A percentile compares a stretch with the other conserved stretches of the same genome.
Conservation (phyloP, 2,113 vertebrate species). For the Nettapus auritus region DNA sequence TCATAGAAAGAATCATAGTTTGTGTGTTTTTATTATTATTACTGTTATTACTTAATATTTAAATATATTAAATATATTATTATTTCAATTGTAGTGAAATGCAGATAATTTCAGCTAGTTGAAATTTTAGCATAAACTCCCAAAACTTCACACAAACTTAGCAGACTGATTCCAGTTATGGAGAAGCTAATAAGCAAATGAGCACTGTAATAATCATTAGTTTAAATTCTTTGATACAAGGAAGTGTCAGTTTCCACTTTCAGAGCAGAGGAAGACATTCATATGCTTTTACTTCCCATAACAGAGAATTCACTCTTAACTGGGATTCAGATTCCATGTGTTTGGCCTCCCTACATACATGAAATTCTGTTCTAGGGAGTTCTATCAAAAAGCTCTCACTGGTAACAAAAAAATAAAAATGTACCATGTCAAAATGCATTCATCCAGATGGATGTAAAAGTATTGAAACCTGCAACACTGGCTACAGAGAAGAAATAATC, state of each 20-base stretch:
- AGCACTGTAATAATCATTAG: not conserved
- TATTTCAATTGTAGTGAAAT: not conserved
- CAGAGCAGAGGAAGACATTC: conserved; percentile 12
- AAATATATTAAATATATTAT: not conserved
- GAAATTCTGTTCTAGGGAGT: not conserved
- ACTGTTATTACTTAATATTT: not conserved
- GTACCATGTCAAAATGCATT: not conserved
- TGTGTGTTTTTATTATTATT: not conserved
- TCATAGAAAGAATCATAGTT: not conserved
- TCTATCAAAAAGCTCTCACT: not conserved
- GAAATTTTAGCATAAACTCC: not conserved
- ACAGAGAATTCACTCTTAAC: not conserved
- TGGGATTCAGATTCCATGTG: not conserved
- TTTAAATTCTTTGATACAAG: not conserved
- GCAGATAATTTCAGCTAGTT: not conserved
- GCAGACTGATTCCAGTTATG: not conserved
- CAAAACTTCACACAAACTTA: not conserved
- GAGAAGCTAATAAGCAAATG: conserved; percentile 16
- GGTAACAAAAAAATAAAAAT: not conserved
- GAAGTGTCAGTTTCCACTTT: not conserved
- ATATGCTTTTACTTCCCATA: not conserved
- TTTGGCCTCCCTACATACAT: not conserved
- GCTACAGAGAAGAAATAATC: not conserved
- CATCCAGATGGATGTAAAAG: not conserved
- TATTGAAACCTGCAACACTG: not conserved